phyloP scores from a whole-genome alignment of 2,113 vertebrate species.

The Xenotilapia flavipinnis region DNA sequence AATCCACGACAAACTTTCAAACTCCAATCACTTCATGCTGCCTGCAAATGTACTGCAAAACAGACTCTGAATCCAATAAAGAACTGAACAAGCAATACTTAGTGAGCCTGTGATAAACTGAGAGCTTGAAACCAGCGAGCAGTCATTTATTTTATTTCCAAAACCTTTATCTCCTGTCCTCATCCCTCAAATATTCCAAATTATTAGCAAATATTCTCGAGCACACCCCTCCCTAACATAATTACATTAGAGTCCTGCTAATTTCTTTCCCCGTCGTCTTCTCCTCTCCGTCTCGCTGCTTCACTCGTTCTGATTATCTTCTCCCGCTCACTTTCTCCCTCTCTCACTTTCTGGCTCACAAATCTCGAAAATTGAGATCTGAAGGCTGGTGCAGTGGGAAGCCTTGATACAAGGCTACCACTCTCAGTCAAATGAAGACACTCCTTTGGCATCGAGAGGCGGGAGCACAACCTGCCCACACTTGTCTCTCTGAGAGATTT shows the following conservation, averaged over 20 bases:
- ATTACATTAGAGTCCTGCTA: not conserved
- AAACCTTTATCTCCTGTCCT: not conserved
- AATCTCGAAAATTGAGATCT: conserved; percentile 56
- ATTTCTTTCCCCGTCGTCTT: not conserved
- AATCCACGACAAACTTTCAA: not conserved
- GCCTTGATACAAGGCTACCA: conserved; percentile 23
- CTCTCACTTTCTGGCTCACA: conserved; percentile 39
- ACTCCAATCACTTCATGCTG: not conserved
- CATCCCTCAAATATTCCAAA: not conserved
- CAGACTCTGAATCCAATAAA: not conserved
- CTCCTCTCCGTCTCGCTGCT: not conserved
- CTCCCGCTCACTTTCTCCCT: not conserved
- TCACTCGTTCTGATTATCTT: conserved; percentile 2
- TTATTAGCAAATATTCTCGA: not conserved
- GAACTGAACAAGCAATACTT: not conserved
- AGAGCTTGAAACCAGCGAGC: not conserved
- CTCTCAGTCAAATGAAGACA: conserved; percentile 35
- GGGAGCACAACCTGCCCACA: not conserved
- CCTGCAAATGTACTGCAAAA: not conserved
- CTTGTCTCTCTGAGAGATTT: not conserved
- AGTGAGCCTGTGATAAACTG: not conserved
- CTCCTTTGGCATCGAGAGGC: not conserved
- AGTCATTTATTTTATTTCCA: not conserved
- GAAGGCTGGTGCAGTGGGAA: conserved; percentile 18
- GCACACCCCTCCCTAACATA: not conserved